Conservation (phyloP, 2,888 invertebrate species). For the Drosophila gaucha region DNA sequence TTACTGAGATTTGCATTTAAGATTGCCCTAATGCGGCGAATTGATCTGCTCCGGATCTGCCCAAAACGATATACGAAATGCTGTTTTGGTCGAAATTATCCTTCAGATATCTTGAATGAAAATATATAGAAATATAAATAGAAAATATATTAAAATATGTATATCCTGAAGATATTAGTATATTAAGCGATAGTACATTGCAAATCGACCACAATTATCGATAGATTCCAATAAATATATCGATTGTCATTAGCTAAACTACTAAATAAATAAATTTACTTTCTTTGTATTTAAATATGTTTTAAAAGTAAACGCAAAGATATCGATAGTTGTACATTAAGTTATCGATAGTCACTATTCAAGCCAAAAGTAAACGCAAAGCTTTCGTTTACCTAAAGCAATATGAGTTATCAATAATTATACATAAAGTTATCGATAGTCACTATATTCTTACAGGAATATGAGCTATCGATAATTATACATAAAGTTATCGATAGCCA, state of each 20-base stretch:
- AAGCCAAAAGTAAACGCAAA: too few relatives aligned
- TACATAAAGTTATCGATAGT: neutral
- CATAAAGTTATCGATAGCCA: neutral
- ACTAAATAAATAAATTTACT: too few relatives aligned
- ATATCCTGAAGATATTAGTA: too few relatives aligned
- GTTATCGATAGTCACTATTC: neutral
- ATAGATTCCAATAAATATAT: neutral
- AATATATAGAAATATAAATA: too few relatives aligned
- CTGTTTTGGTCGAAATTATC: too few relatives aligned
- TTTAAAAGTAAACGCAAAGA: neutral
- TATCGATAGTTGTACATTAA: neutral
- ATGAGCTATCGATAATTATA: neutral
- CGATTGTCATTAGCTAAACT: neutral
- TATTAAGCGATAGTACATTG: too few relatives aligned
- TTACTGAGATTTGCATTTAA: conserved; percentile 42
- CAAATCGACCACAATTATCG: too few relatives aligned
- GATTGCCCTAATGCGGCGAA: conserved; percentile 37
- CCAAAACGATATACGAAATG: conserved; percentile 6
- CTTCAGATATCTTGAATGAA: too few relatives aligned
- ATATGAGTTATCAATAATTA: too few relatives aligned
- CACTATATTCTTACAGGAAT: neutral
- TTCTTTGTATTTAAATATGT: too few relatives aligned
- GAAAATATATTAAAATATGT: too few relatives aligned
- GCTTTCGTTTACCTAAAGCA: too few relatives aligned
- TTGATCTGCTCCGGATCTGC: conserved; percentile 25